Conservation (phyloP, 2,888 invertebrate species). For the Horisme vitalbata region DNA sequence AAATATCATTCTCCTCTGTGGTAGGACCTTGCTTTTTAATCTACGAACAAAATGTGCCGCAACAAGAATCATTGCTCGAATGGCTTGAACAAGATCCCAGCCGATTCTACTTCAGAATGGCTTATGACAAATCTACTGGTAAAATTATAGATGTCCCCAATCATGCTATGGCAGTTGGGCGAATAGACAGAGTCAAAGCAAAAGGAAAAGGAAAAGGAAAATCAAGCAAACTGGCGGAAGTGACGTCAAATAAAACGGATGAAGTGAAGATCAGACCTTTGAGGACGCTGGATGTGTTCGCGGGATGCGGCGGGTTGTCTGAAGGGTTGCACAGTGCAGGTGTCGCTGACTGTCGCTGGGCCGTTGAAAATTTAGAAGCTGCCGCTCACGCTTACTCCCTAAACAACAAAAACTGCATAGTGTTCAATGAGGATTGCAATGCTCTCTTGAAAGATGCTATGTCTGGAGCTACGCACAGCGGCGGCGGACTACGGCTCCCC, state of each 20-base stretch:
- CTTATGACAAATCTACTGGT: constrained; percentile 83
- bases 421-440: constrained; percentile 93
- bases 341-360: constrained; percentile 88
- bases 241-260: constrained; percentile 46
- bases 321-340: constrained; percentile 88
- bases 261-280: constrained; percentile 75
- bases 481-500: constrained; percentile 84
- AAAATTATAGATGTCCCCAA: constrained; percentile 85
- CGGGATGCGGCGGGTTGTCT: constrained; percentile 93
- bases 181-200: constrained; percentile 84
- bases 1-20: constrained; percentile 83
- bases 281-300: constrained; percentile 90
- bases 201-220: constrained; percentile 62
- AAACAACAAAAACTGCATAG: constrained; percentile 88
- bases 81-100: constrained; percentile 86
- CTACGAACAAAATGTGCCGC: constrained; percentile 84
- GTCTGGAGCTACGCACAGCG: constrained; percentile 79
- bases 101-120: constrained; percentile 89
- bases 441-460: constrained; percentile 86
- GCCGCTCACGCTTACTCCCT: constrained; percentile 91
- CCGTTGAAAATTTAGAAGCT: constrained; percentile 89
- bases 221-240: constrained; percentile 62
- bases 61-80: constrained; percentile 74
- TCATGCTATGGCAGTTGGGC: constrained; percentile 82
- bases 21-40: constrained; percentile 87